Percentiles rank a stretch among this genome's conserved stretches.
Conservation (phyloP, 2,797 vertebrate species). For the Hyperoplus immaculatus region DNA sequence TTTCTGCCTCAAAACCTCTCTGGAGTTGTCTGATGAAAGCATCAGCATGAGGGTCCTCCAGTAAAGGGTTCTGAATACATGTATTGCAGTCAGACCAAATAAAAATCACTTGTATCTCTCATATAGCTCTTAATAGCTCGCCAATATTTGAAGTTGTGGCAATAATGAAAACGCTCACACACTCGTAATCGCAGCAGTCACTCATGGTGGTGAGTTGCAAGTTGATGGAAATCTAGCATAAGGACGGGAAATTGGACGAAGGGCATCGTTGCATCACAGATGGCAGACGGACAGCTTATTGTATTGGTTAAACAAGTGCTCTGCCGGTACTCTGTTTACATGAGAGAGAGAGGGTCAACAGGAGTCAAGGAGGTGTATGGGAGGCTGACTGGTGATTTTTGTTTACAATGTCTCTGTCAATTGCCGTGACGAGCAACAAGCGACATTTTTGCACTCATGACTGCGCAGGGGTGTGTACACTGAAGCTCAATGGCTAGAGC, state of each 20-base stretch:
- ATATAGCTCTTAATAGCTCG: constrained; percentile 53
- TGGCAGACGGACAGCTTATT: constrained; percentile 38
- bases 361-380: constrained; percentile 61
- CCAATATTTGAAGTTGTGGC: constrained; percentile 56
- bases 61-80: constrained; percentile 25
- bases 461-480: constrained; percentile 26
- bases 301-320: constrained; percentile 55
- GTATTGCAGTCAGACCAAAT: constrained; percentile 44
- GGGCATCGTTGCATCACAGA: constrained; percentile 48
- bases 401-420: constrained; percentile 72
- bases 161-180: constrained; percentile 53
- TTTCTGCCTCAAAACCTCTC: constrained; percentile 36
- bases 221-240: constrained; percentile 52
- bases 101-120: constrained; percentile 43
- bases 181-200: constrained; percentile 45
- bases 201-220: constrained; percentile 55
- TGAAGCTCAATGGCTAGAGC: constrained; percentile 22
- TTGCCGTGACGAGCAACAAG: constrained; percentile 69
- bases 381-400: constrained; percentile 64
- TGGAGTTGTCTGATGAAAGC: constrained; percentile 58
- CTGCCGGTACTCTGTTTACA: constrained; percentile 47
- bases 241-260: constrained; percentile 18
- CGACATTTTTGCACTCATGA: constrained; percentile 46
- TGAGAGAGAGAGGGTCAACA: constrained; percentile 52
- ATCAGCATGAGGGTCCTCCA: constrained; percentile 32